Percentiles rank a stretch among this genome's conserved stretches.
Evolutionary conservation across 35 echinoderm and acorn worm genomes (phyloP).

Genomic region (Apostichopus japonicus): DNA sequence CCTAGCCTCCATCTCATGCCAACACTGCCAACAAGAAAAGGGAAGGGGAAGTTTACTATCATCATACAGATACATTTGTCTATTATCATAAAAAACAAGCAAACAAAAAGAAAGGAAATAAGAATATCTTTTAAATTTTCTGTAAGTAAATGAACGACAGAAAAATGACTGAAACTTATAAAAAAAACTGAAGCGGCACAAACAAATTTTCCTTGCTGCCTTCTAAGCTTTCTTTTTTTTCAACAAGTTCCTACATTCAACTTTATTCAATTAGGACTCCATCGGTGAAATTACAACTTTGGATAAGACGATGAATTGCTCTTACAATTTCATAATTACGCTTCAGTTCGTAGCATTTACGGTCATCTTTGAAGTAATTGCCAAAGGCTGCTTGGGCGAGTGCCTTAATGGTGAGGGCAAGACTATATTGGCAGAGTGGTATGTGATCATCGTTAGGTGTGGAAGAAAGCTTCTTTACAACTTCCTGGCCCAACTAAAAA

Average conservation of each 20-base stretch:
- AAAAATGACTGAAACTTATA: too few relatives aligned
- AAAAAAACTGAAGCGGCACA: too few relatives aligned
- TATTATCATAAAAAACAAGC: too few relatives aligned
- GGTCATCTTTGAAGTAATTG: constrained; percentile 76
- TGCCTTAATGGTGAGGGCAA: constrained; percentile 63
- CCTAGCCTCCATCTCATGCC: constrained; percentile 84
- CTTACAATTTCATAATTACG: constrained; percentile 80
- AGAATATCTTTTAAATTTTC: too few relatives aligned
- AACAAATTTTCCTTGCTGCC: background rate
- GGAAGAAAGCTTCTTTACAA: constrained; percentile 64
- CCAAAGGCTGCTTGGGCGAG: constrained; percentile 74
- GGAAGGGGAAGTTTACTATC: background rate
- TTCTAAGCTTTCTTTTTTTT: background rate
- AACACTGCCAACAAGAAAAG: constrained; percentile 56
- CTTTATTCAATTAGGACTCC: too few relatives aligned
- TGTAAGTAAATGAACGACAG: too few relatives aligned
- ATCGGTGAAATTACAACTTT: too few relatives aligned
- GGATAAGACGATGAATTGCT: background rate
- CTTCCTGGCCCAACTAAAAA: constrained; percentile 58
- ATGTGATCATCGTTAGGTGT: constrained; percentile 81
- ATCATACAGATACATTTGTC: too few relatives aligned
- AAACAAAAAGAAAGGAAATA: too few relatives aligned
- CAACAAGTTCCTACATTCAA: too few relatives aligned
- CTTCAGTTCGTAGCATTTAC: constrained; percentile 54
- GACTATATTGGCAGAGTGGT: constrained; percentile 58